These are phyloP conservation scores for Taphrorychus bicolor DNA, from an alignment of 2,888 invertebrate species.

Conservation along the genomic window DNA sequence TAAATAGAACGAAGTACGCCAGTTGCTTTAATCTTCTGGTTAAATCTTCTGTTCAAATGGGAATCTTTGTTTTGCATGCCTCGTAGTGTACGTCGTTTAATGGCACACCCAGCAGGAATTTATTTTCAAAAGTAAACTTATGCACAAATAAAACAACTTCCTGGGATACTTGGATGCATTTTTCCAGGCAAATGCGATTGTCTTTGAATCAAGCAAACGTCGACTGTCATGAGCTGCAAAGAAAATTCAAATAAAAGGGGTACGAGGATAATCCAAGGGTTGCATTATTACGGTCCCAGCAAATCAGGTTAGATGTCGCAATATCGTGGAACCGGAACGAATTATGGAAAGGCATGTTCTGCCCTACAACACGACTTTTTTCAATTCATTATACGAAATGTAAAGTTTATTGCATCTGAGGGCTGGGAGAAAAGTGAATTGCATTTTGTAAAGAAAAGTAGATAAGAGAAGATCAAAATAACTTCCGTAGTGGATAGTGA, in stretches of 20 bases:
- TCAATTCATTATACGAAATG: not conserved
- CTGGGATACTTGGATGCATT: not conserved
- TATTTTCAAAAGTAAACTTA: not conserved
- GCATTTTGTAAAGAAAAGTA: too few relatives aligned
- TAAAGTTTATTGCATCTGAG: not conserved
- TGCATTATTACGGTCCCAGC: not conserved
- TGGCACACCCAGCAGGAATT: not conserved
- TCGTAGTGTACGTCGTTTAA: not conserved
- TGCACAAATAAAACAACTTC: not conserved
- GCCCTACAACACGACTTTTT: not conserved
- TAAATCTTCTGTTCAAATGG: not conserved
- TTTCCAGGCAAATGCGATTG: not conserved
- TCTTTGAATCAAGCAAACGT: not conserved
- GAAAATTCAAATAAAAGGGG: not conserved
- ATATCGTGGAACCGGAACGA: not conserved
- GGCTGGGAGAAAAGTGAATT: not conserved
- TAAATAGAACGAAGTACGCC: not conserved
- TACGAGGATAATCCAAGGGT: not conserved
- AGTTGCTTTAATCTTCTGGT: slow-evolving; percentile 3
- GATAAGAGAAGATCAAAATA: too few relatives aligned
- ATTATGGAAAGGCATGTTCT: not conserved
- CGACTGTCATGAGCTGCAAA: not conserved
- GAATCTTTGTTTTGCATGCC: not conserved
- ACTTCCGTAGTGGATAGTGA: too few relatives aligned
- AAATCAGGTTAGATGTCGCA: not conserved